Base-by-base conservation (phyloP, 2,797 vertebrate species). In the Crax fasciolata region DNA sequence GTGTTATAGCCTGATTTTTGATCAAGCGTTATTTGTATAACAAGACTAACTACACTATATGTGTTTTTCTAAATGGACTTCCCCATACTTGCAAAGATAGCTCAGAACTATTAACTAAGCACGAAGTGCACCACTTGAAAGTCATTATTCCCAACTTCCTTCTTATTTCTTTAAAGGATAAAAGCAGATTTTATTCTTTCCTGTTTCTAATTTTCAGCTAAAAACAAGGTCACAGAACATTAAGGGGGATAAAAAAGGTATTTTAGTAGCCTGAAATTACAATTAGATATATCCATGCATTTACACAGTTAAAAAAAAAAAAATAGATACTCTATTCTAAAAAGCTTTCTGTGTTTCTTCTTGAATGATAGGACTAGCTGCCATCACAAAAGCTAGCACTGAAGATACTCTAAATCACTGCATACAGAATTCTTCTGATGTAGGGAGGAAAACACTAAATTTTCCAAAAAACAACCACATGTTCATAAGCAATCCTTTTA, bases 101-200 rank as follows among this genome's bases (percentile, higher is more conserved):
- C 63, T 89, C 91, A 91, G 93, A 96, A 32, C 58, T 87, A 94
- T 52, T 87, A 96, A 90, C 84, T 91, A 95, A 96, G 91, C 48
- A 96, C 89, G 79, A 97, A 97, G 72, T 44, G 55, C 90, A 91
- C 66, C 72, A 91, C 90, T 94, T 97, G 87, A 97, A 97, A 97
- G 81, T 68, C 46, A 93, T 95, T 96, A 93, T 81, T 97, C 70
- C 83, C 72, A 94, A 84, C 54, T 73, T 96, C 74, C 84, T 97
- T 96, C 90, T 59, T 51, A 74, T 91, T 58, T 83, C 81, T 95
- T 86, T 89, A 82, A 23, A 61, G 65, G 92, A 94, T 87, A 90
- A 95, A 96, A 95, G 41, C 76, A 95, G 82, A 77, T 43, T 87
- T 93, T 86, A 68, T 86, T 93, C 82, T 93, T 96, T 87, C 89